phyloP scores from a whole-genome alignment of 2,888 invertebrate genomes.

The Drosophila hamatofila region DNA sequence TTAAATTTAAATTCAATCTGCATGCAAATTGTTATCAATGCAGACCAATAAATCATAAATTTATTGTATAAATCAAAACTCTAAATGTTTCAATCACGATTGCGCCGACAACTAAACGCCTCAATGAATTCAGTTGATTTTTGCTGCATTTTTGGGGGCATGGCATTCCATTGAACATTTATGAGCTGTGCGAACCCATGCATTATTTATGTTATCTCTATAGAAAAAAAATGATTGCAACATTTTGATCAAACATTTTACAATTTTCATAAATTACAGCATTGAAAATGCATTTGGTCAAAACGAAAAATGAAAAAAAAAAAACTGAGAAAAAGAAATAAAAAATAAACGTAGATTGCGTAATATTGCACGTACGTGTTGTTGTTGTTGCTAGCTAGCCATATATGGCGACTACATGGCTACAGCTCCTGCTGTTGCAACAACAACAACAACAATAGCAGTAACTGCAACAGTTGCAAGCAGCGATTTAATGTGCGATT shows the following conservation, averaged over 20 bases:
- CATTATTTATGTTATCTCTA: slow-evolving; percentile 58
- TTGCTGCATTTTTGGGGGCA: slow-evolving; percentile 28
- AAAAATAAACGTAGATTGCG: slow-evolving; percentile 45
- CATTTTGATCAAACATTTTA: slow-evolving; percentile 29
- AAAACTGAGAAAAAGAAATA: not conserved
- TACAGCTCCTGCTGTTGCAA: slow-evolving; percentile 44
- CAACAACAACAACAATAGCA: slow-evolving; percentile 23
- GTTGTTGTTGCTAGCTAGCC: slow-evolving; percentile 37
- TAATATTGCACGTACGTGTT: slow-evolving; percentile 48
- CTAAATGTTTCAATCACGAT: slow-evolving; percentile 29
- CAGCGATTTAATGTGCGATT: slow-evolving; percentile 51
- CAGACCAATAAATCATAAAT: slow-evolving; percentile 8
- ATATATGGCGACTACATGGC: slow-evolving; percentile 51
- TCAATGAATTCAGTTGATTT: slow-evolving; percentile 8
- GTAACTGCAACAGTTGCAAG: slow-evolving; percentile 44
- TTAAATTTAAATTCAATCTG: not conserved
- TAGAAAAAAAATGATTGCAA: slow-evolving; percentile 20
- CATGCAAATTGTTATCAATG: slow-evolving; percentile 15
- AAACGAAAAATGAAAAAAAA: slow-evolving; percentile 20
- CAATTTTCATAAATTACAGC: slow-evolving; percentile 62
- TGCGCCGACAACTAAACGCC: slow-evolving; percentile 7
- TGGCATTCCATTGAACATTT: slow-evolving; percentile 45
- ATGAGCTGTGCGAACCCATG: slow-evolving; percentile 47
- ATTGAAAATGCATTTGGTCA: slow-evolving; percentile 52
- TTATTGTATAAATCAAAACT: slow-evolving; percentile 26